These are phyloP conservation scores for Dreissena polymorpha DNA, from an alignment of 1,140 invertebrate genomes.

Conservation along the genomic window DNA sequence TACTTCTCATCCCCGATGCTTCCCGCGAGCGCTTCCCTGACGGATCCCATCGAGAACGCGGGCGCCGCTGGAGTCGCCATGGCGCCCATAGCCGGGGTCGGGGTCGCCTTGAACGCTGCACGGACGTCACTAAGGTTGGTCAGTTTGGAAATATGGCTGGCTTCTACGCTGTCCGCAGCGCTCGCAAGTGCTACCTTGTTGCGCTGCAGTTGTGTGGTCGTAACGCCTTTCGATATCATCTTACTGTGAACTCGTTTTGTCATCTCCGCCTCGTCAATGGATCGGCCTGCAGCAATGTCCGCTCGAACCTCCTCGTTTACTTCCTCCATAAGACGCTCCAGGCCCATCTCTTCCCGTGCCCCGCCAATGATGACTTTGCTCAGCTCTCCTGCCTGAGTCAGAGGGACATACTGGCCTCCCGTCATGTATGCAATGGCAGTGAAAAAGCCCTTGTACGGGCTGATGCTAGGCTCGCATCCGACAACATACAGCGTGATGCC, in stretches of 20 bases:
- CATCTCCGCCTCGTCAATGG: conserved; percentile 58
- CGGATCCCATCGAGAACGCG: not conserved
- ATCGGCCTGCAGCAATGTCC: conserved; percentile 46
- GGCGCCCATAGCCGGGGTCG: not conserved
- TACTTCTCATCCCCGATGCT: not conserved
- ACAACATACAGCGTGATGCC: conserved; percentile 71
- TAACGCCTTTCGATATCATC: conserved; percentile 55
- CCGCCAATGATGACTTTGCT: conserved; percentile 72
- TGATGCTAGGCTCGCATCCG: conserved; percentile 71
- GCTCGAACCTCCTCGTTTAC: conserved; percentile 65
- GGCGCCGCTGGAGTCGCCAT: not conserved
- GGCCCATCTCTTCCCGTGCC: conserved; percentile 72
- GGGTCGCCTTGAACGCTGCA: not conserved
- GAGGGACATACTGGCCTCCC: conserved; percentile 74
- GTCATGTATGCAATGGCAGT: conserved; percentile 71
- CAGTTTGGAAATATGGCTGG: conserved; percentile 51
- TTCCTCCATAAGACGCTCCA: conserved; percentile 70
- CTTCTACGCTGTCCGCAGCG: conserved; percentile 27
- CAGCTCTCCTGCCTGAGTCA: conserved; percentile 63
- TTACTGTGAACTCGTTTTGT: conserved; percentile 49
- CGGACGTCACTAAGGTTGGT: conserved; percentile 6
- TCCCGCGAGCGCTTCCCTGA: not conserved
- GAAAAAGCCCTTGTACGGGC: conserved; percentile 74
- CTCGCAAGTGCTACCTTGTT: conserved; percentile 50
- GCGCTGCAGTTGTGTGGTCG: conserved; percentile 51